Percentiles rank a stretch among this genome's conserved stretches.
These are phyloP conservation scores for Nymphalis io DNA, from an alignment of 1,140 invertebrate genomes.

Conservation along the genomic window DNA sequence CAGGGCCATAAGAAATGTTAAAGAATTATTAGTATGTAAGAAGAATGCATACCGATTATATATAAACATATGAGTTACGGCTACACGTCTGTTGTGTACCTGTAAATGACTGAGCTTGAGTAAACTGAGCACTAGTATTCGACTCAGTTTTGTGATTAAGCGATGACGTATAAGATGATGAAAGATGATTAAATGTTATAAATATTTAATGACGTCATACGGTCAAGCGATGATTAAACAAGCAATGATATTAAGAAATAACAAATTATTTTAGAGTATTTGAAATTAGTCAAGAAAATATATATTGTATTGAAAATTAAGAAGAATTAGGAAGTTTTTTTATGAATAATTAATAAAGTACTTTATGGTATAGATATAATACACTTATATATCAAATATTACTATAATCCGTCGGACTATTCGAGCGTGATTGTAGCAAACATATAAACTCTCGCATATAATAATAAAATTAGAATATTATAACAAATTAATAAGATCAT, in stretches of 20 bases:
- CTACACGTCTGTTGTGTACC: slow-evolving; percentile 70
- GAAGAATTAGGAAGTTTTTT: too few relatives aligned
- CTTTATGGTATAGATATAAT: too few relatives aligned
- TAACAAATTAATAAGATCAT: too few relatives aligned
- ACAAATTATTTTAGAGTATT: too few relatives aligned
- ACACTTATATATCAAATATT: too few relatives aligned
- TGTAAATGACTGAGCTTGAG: slow-evolving; percentile 45
- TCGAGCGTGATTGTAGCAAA: too few relatives aligned
- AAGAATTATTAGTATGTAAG: slow-evolving; percentile 7
- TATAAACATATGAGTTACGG: slow-evolving; percentile 37
- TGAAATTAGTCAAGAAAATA: neutral
- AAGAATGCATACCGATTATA: slow-evolving; percentile 36
- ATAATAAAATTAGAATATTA: neutral
- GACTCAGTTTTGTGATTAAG: slow-evolving; percentile 1
- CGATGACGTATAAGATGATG: neutral
- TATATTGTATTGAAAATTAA: too few relatives aligned
- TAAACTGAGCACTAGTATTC: slow-evolving; percentile 10
- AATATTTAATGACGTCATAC: neutral
- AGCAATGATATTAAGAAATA: neutral
- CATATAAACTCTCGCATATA: too few relatives aligned
- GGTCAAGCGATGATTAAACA: neutral
- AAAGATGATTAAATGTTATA: neutral
- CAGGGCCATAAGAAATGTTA: too few relatives aligned
- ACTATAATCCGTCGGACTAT: too few relatives aligned
- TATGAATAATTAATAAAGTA: too few relatives aligned